Percentiles rank a stretch among this genome's conserved stretches.
These are phyloP conservation scores for Cheracebus regulus DNA, from an alignment of 2,797 vertebrate species.

Conservation along the genomic window DNA sequence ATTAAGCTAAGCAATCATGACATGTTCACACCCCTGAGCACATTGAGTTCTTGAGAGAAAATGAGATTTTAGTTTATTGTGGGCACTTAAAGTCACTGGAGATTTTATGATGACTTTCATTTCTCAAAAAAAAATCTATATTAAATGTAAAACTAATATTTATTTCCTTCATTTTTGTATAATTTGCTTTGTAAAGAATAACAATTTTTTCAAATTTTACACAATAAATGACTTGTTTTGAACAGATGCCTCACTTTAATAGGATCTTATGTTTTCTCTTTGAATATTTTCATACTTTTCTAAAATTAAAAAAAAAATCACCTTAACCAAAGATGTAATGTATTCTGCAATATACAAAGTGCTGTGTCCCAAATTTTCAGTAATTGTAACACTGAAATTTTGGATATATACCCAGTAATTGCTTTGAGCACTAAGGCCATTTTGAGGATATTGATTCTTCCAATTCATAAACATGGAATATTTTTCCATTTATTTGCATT, in stretches of 20 bases:
- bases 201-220: not conserved
- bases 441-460: not conserved
- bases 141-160: constrained; percentile 22
- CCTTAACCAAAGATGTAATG: not conserved
- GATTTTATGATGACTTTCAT: constrained; percentile 33
- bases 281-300: not conserved
- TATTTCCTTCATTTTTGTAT: constrained; percentile 51
- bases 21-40: constrained; percentile 29
- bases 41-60: constrained; percentile 38
- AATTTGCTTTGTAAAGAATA: constrained; percentile 54
- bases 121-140: not conserved
- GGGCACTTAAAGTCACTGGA: not conserved
- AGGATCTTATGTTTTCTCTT: not conserved
- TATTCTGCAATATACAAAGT: not conserved
- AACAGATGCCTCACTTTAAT: not conserved
- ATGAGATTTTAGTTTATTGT: constrained; percentile 38
- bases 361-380: not conserved
- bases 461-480: not conserved
- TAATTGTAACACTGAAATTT: not conserved
- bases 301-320: not conserved
- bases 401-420: not conserved
- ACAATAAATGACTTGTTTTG: constrained; percentile 14
- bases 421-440: not conserved
- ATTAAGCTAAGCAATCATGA: constrained; percentile 55
- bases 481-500: not conserved